A percentile compares a stretch with the other conserved stretches of the same genome.
phyloP scores from a whole-genome alignment of 2,888 invertebrate genomes.

The Biston betularia region DNA sequence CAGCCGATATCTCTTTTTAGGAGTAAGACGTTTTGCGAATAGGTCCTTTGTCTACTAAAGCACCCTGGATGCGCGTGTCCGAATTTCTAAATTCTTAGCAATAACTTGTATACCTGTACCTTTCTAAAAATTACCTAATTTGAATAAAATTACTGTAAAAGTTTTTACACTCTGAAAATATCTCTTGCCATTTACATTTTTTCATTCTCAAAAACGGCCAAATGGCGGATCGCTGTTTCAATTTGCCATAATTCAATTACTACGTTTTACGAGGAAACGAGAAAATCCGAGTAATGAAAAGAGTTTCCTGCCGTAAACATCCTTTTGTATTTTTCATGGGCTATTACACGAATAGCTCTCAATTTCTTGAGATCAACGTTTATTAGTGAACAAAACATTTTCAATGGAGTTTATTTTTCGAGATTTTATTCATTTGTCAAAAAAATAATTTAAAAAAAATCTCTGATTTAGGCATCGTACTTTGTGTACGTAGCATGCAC shows the following conservation, averaged over 20 bases:
- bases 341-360: constrained; percentile 15
- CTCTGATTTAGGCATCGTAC: too few relatives aligned
- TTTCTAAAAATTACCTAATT: not conserved
- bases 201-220: constrained; percentile 1
- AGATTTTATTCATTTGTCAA: too few relatives aligned
- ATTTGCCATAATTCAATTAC: constrained; percentile 25
- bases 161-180: not conserved
- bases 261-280: constrained; percentile 13
- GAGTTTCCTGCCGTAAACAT: constrained; percentile 23
- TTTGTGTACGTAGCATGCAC: too few relatives aligned
- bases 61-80: too few relatives aligned
- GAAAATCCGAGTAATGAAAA: constrained; percentile 18
- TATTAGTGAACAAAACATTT: constrained; percentile 3
- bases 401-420: not conserved
- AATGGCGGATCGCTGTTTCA: constrained; percentile 19
- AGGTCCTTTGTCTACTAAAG: too few relatives aligned
- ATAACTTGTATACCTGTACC: not conserved
- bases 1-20: too few relatives aligned
- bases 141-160: not conserved
- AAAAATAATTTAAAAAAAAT: too few relatives aligned
- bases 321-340: constrained; percentile 18
- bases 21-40: too few relatives aligned
- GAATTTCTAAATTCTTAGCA: not conserved
- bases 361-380: constrained; percentile 12
- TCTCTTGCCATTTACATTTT: constrained; percentile 16